Evolutionary conservation across 2,113 vertebrate genomes (phyloP).

Genomic region (Athene cunicularia): DNA sequence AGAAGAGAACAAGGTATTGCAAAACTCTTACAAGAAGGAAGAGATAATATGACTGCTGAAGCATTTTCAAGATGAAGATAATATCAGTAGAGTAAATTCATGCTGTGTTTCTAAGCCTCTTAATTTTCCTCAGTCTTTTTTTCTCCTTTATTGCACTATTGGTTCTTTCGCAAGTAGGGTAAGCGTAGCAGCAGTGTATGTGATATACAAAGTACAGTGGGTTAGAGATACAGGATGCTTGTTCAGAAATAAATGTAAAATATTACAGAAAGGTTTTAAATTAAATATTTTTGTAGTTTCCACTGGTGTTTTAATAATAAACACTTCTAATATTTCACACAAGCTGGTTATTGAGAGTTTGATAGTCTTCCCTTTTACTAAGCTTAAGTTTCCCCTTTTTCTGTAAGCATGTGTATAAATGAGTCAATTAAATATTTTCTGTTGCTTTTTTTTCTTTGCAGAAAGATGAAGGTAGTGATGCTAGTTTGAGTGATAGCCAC

Average conservation of each 20-base stretch:
- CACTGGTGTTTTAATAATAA: background rate
- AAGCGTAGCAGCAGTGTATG: background rate
- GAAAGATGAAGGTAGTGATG: slow-evolving; percentile 91
- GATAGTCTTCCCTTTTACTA: background rate
- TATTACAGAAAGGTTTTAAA: background rate
- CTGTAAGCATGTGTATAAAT: background rate
- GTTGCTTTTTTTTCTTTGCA: slow-evolving; percentile 61
- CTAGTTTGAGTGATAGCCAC: slow-evolving; percentile 90
- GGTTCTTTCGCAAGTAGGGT: background rate
- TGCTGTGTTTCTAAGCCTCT: background rate
- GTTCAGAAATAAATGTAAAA: background rate
- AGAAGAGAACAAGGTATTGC: background rate
- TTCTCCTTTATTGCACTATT: background rate
- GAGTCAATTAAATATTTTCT: background rate
- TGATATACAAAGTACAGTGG: background rate
- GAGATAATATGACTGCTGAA: background rate
- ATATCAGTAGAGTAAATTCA: background rate
- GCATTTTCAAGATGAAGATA: background rate
- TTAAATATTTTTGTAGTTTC: background rate
- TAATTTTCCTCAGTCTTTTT: background rate
- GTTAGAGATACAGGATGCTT: background rate
- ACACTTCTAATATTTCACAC: background rate
- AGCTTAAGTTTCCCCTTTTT: background rate
- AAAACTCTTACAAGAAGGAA: background rate
- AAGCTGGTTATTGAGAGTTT: background rate